Conservation (phyloP, 2,888 invertebrate genomes). For the Volucella zonaria region DNA sequence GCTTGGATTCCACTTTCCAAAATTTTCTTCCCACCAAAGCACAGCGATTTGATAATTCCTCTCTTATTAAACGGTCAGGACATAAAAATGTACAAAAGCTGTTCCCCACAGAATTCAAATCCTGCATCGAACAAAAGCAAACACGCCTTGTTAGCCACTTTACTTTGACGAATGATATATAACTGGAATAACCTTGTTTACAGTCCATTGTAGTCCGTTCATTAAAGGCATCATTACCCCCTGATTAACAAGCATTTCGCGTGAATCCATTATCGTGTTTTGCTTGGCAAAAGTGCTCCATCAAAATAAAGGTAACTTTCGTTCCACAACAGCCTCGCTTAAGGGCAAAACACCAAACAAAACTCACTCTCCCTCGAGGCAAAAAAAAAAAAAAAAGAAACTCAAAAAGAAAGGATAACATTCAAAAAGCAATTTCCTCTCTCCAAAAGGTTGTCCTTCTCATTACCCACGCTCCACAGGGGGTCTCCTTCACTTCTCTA, state of each 20-base stretch:
- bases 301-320: conserved; percentile 26
- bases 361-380: not conserved
- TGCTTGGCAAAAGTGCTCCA: conserved; percentile 5
- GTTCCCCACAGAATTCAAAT: no score
- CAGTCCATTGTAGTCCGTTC: not conserved
- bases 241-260: conserved; percentile 33
- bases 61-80: no score
- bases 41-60: not conserved
- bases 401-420: conserved; percentile 19
- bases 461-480: not conserved
- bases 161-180: not conserved
- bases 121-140: no score
- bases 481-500: not conserved
- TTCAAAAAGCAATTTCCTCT: conserved; percentile 35
- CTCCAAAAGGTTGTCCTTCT: not conserved
- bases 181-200: not conserved
- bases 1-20: not conserved
- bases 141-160: no score
- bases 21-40: not conserved
- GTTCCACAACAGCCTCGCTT: conserved; percentile 12
- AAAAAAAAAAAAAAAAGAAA: not conserved
- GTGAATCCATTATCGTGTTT: conserved; percentile 21
- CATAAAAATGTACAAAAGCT: no score
- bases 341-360: conserved; percentile 11
- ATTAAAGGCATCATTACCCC: conserved; percentile 27